These are phyloP conservation scores for Gulo gulo DNA, from an alignment of 2,113 vertebrate species.

Conservation along the genomic window DNA sequence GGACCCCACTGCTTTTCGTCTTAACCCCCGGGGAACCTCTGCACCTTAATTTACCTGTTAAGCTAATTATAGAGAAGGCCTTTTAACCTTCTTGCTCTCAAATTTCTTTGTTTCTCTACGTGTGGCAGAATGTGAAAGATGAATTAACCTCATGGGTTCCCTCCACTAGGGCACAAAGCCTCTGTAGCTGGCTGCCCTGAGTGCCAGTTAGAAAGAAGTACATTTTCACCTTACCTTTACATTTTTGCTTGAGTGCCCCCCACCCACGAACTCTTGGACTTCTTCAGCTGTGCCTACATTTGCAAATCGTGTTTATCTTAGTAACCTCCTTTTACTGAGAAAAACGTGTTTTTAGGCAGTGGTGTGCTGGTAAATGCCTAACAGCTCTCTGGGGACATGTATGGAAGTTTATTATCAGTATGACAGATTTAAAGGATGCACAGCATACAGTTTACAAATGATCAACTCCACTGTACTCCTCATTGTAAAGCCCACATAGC, in stretches of 20 bases:
- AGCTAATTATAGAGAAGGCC: constrained; percentile 40
- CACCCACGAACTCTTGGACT: neutral
- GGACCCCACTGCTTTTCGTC: neutral
- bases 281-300: neutral
- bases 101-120: constrained; percentile 24
- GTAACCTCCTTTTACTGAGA: neutral
- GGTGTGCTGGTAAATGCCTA: neutral
- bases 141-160: neutral
- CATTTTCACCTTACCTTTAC: neutral
- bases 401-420: neutral
- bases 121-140: neutral
- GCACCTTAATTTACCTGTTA: constrained; percentile 56
- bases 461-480: neutral
- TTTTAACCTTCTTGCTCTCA: constrained; percentile 33
- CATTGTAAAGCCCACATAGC: neutral
- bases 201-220: neutral
- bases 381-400: neutral
- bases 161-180: neutral
- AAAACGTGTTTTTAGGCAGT: neutral
- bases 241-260: neutral
- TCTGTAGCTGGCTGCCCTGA: neutral
- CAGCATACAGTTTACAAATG: neutral
- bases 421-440: neutral
- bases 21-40: neutral
- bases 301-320: neutral